A percentile compares a stretch with the other conserved stretches of the same genome.
phyloP scores from a whole-genome alignment of 2,888 invertebrate genomes.

The Ptychoptera albimana region DNA sequence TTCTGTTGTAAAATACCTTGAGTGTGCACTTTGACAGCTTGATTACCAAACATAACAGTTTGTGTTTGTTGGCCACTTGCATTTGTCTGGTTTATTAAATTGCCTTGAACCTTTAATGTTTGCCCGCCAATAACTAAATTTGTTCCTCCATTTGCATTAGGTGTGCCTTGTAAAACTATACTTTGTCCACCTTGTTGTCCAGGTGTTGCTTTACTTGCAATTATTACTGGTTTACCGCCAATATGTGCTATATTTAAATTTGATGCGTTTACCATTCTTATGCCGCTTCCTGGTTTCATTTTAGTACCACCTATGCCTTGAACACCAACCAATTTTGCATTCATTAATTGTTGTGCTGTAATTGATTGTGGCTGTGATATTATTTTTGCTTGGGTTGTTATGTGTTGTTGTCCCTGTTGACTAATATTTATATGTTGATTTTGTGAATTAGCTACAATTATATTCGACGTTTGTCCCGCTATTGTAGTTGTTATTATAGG shows the following conservation, averaged over 20 bases:
- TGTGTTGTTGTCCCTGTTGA: slow-evolving; percentile 2
- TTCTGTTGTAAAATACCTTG: slow-evolving; percentile 11
- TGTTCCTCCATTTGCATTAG: slow-evolving; percentile 8
- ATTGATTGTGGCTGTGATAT: slow-evolving; percentile 17
- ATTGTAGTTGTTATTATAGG: background rate
- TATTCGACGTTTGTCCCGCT: background rate
- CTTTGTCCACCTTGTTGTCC: slow-evolving; percentile 22
- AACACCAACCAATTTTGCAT: slow-evolving; percentile 32
- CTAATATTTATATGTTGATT: background rate
- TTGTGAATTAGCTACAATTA: background rate
- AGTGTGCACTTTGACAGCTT: slow-evolving; percentile 23
- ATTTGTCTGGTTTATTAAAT: slow-evolving; percentile 15
- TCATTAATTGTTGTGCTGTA: slow-evolving; percentile 28
- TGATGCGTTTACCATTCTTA: slow-evolving; percentile 36
- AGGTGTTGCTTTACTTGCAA: slow-evolving; percentile 29
- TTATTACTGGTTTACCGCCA: slow-evolving; percentile 38
- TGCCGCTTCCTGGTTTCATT: slow-evolving; percentile 14
- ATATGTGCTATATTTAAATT: slow-evolving; percentile 34
- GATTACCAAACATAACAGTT: slow-evolving; percentile 30
- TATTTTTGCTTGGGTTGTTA: background rate
- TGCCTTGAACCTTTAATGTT: slow-evolving; percentile 26
- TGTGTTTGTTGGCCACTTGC: slow-evolving; percentile 16
- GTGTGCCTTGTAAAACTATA: slow-evolving; percentile 27
- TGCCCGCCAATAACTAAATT: slow-evolving; percentile 26
- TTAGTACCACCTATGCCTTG: slow-evolving; percentile 11